Conservation (phyloP, 2,797 vertebrate genomes). For the Lepidocolaptes lacrymiger region DNA sequence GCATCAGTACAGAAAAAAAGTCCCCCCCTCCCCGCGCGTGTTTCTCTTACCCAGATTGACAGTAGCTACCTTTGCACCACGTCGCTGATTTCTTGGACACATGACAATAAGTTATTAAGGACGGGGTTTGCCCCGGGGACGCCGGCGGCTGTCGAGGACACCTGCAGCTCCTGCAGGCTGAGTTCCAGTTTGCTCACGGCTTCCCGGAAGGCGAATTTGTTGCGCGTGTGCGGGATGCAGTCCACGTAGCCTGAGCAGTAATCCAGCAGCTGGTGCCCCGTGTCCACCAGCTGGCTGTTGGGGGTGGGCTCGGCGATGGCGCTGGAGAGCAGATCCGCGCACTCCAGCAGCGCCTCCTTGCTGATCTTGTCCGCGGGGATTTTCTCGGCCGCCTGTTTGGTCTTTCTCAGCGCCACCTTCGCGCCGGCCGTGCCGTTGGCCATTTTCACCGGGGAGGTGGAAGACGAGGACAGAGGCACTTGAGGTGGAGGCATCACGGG, state of each 20-base stretch:
- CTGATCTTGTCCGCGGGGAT: constrained; percentile 89
- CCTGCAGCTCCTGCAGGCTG: constrained; percentile 96
- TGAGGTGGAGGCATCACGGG: constrained; percentile 81
- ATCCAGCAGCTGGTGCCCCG: constrained; percentile 96
- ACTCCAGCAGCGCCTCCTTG: constrained; percentile 94
- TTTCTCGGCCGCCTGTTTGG: constrained; percentile 88
- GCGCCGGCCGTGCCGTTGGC: constrained; percentile 88
- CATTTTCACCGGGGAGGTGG: constrained; percentile 86
- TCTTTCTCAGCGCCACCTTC: constrained; percentile 90
- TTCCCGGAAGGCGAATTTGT: constrained; percentile 98
- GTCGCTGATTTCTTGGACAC: constrained; percentile 98
- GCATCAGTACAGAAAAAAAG: constrained; percentile 74
- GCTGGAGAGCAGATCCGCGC: constrained; percentile 88
- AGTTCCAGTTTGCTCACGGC: constrained; percentile 97
- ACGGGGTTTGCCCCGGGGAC: constrained; percentile 85
- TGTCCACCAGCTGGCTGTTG: constrained; percentile 94
- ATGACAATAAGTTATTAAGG: constrained; percentile 94
- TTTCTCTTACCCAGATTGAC: constrained; percentile 51
- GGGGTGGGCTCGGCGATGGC: constrained; percentile 88
- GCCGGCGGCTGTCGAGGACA: constrained; percentile 84
- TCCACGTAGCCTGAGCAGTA: constrained; percentile 99
- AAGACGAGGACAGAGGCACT: constrained; percentile 80
- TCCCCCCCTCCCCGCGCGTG: not conserved
- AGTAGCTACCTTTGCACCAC: constrained; percentile 98
- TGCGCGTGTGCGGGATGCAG: constrained; percentile 96